A percentile compares a stretch with the other conserved stretches of the same genome.
Evolutionary conservation across 2,113 vertebrate genomes (phyloP).

Genomic region (Hucho hucho): DNA sequence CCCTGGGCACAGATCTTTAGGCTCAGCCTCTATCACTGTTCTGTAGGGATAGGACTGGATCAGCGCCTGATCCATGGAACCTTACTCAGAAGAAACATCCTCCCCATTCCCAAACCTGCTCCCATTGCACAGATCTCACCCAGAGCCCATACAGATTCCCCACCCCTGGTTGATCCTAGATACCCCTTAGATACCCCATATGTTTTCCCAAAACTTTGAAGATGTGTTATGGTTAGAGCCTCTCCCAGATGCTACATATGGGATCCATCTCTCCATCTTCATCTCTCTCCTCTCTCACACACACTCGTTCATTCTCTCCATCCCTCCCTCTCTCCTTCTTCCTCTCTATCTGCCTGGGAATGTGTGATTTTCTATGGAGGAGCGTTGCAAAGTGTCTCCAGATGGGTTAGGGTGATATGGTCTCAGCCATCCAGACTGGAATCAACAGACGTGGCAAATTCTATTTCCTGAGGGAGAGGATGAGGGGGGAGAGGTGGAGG

Average conservation of each 20-base stretch:
- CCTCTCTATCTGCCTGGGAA: not conserved
- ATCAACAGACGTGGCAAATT: constrained; percentile 54
- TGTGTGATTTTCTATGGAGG: constrained; percentile 38
- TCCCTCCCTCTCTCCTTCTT: not conserved
- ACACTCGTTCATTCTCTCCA: constrained; percentile 9
- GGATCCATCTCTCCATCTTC: not conserved
- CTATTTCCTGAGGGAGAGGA: constrained; percentile 38
- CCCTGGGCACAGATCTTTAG: not conserved
- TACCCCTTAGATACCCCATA: not conserved
- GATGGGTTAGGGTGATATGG: constrained; percentile 61
- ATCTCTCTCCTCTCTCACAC: not conserved
- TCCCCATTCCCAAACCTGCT: not conserved
- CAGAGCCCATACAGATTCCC: not conserved
- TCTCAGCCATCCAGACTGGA: constrained; percentile 54
- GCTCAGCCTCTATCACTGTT: not conserved
- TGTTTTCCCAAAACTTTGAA: not conserved
- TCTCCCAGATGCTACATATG: not conserved
- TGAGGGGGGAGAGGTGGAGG: not conserved
- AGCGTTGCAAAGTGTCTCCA: constrained; percentile 60
- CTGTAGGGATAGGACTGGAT: not conserved
- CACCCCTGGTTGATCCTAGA: not conserved
- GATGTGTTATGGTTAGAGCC: not conserved
- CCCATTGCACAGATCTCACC: not conserved
- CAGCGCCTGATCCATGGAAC: not conserved
- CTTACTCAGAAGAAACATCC: too few relatives aligned